Conservation (phyloP, 2,888 invertebrate genomes). For the Drosophila longiperda region DNA sequence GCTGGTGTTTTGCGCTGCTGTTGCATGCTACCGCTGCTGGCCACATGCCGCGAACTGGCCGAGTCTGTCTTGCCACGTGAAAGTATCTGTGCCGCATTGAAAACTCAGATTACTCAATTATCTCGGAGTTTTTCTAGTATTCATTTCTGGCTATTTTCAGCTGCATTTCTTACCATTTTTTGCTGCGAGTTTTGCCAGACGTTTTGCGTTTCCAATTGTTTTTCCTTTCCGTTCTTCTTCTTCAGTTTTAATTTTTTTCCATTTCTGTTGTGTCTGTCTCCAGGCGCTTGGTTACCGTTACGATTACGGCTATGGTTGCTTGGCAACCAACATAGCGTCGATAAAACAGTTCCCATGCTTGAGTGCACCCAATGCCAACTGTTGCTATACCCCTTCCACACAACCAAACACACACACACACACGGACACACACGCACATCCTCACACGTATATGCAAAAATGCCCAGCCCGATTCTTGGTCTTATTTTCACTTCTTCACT, state of each 20-base stretch:
- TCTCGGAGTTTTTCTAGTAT: conserved; percentile 22
- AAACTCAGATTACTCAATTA: conserved; percentile 31
- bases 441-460: conserved; percentile 37
- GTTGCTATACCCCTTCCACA: conserved; percentile 33
- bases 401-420: too few species aligned
- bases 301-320: conserved; percentile 69
- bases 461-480: conserved; percentile 31
- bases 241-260: conserved; percentile 3
- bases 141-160: conserved; percentile 21
- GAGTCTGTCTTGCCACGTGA: conserved; percentile 93
- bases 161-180: conserved; percentile 68
- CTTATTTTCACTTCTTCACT: conserved; percentile 23
- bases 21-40: conserved; percentile 59
- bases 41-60: conserved; percentile 83
- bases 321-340: conserved; percentile 71
- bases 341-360: conserved; percentile 68
- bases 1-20: conserved; percentile 85
- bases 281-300: conserved; percentile 65
- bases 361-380: conserved; percentile 47
- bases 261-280: conserved; percentile 19
- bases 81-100: conserved; percentile 88
- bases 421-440: not conserved
- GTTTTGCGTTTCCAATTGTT: conserved; percentile 14
- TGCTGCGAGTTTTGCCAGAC: conserved; percentile 26
- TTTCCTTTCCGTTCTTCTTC: conserved; percentile 8